Evolutionary conservation across 2,797 vertebrate species (phyloP), one percentile per base, ranked within the genome.

Genomic region (Darevskia mixta): DNA sequence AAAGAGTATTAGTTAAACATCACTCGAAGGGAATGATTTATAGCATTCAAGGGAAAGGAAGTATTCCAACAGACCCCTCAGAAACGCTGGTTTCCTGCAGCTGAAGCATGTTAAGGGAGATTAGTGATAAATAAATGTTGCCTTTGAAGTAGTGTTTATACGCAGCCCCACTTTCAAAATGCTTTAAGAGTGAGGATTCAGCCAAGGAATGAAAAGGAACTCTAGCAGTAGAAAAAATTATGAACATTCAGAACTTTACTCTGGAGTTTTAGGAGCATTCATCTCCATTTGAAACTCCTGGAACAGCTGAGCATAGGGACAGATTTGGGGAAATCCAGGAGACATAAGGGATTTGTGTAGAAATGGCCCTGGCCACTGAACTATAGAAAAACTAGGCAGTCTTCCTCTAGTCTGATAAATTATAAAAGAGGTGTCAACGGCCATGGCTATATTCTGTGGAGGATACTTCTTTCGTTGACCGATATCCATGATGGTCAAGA

Each of bases 161-260:
- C 58, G 89, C 78, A 84, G 45, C 76, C 82, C 82, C 76, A 90
- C 91, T 87, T 92, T 93, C 92, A 85, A 94, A 94, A 83, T 90
- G 82, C 88, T 95, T 95, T 93, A 94, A 95, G 92, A 91, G 86
- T 88, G 86, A 45, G 25, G 35, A 83, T 93, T 95, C 89, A 88
- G 23, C 84, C 90, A 80, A 93, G 81, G 64, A 73, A 76, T 92
- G 91, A 95, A 87, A 87, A 91, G 93, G 92, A 91, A 76, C 94
- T 94, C 87, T 84, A 93, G n/a, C 27, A 41, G 6, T 76, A 23
- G 66, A 41, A 43, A 61, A 83, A 15, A 81, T 32, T n/a, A 25
- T 64, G 10, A 41, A 61, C 25, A 66, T 76, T 66, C 23, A 87
- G 18, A 79, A 32, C n/a, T 8, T 77, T 18, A 3, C 18, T 67